Percentiles rank a stretch among this genome's conserved stretches.
phyloP scores from a whole-genome alignment of 53 echinoderm and acorn worm species.

The Pentamera pediparva region DNA sequence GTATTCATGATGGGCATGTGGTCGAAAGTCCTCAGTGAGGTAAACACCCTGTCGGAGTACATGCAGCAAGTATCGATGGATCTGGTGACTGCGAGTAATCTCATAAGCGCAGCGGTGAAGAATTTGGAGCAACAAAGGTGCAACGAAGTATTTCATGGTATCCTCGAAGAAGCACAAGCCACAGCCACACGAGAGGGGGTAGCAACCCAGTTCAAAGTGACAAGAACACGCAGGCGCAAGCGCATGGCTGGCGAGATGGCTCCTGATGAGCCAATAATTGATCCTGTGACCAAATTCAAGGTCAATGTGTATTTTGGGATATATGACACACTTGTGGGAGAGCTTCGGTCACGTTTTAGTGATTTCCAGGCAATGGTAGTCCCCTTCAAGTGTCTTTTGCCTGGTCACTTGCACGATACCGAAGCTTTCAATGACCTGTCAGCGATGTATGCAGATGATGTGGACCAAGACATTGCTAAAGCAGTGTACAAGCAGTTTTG shows the following conservation, averaged over 20 bases:
- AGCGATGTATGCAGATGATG: constrained; percentile 14
- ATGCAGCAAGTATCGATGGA: constrained; percentile 18
- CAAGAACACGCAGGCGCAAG: constrained; percentile 11
- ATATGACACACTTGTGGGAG: background rate
- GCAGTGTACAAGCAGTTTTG: constrained; percentile 30
- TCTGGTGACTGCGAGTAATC: too few relatives aligned
- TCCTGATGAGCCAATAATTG: background rate
- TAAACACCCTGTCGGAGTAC: constrained; percentile 1
- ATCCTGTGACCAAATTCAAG: background rate
- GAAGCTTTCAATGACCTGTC: constrained; percentile 8
- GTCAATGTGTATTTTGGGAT: too few relatives aligned
- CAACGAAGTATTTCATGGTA: background rate
- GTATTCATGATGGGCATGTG: constrained; percentile 11
- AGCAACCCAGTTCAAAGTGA: background rate
- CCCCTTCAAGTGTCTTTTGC: constrained; percentile 26
- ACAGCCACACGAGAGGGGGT: background rate
- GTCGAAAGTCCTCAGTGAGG: background rate
- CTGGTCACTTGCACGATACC: constrained; percentile 29
- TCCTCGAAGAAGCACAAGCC: background rate
- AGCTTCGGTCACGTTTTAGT: background rate
- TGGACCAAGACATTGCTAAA: constrained; percentile 15
- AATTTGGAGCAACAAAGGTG: background rate
- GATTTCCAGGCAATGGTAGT: constrained; percentile 34
- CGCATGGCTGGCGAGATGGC: constrained; percentile 5
- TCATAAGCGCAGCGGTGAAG: background rate